Base-by-base conservation (phyloP, 2,888 invertebrate genomes). In the Napeogenes inachia region DNA sequence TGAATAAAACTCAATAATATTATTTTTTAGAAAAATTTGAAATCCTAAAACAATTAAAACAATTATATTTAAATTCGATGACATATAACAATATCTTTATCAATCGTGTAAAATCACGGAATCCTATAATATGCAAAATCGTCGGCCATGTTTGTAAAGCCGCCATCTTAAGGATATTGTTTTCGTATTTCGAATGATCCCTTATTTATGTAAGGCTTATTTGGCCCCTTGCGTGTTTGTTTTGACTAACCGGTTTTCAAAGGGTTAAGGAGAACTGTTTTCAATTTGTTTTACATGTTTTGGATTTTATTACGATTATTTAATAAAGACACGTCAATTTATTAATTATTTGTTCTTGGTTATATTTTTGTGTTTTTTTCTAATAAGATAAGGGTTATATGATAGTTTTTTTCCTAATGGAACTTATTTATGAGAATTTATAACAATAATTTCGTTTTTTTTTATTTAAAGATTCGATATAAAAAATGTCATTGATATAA, bases 141-240 rank as follows among this genome's bases (percentile, higher is more conserved):
- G 68, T 68, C 70, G 73, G 76, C 78, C 79, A 79, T 79, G 68
- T 78, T 74, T 70, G 12, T 58, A 61, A 62, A 62, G 81, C 77
- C 79, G 77, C 77, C 81, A 80, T 80, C 76, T 84, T 85, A 81
- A 73, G 73, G 73, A 82, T 81, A 89, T 89, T 89, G 90, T 89
- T 89, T 88, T 82, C 85, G 80, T 75, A 76, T 82, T 84, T 82
- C 79, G 77, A 79, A 80, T 81, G 85, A 88, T 87, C 87, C 81
- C 80, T 81, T 89, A 87, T 89, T 89, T 89, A 88, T 88, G 85
- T 84, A 68, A 60, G 79, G 82, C 82, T 85, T 81, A 79, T 78
- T 71, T 68, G 68, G 71, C 73, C 64, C 75, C 76, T 75, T 74
- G 75, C 71, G 74, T 77, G 81, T 78, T 79, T 75, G 75, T 73